Conservation (phyloP, 2,113 vertebrate genomes). For the Varanus komodoensis region DNA sequence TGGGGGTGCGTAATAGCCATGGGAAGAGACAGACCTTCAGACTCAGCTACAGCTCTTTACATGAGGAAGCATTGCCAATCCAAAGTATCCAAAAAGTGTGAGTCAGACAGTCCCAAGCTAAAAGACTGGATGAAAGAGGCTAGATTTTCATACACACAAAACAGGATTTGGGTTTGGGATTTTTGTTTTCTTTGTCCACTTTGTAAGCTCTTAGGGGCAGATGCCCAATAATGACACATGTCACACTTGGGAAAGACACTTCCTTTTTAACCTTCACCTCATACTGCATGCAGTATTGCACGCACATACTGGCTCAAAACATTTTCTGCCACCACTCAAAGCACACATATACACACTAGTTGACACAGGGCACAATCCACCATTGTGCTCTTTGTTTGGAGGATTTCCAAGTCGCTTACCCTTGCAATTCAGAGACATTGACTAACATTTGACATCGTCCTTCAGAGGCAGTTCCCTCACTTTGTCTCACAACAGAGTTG, state of each 20-base stretch:
- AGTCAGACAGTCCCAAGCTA: slow-evolving; percentile 14
- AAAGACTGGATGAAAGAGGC: slow-evolving; percentile 43
- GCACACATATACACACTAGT: background rate
- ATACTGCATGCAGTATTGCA: too few species aligned
- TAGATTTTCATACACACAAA: slow-evolving; percentile 9
- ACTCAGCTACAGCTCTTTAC: slow-evolving; percentile 1
- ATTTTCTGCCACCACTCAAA: background rate
- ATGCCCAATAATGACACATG: background rate
- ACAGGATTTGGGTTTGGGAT: rapidly evolving
- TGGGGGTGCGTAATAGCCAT: slow-evolving; percentile 34
- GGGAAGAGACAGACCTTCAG: slow-evolving; percentile 60
- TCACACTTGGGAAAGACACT: background rate
- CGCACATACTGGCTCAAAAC: background rate
- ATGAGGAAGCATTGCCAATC: background rate
- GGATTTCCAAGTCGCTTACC: background rate
- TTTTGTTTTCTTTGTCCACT: background rate
- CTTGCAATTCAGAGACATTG: background rate
- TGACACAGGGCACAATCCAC: background rate
- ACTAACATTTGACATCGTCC: too few species aligned
- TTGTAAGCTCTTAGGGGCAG: background rate
- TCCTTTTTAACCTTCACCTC: background rate
- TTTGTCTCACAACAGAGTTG: background rate
- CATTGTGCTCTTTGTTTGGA: background rate
- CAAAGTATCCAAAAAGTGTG: background rate
- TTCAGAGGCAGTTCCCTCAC: too few species aligned